Base-by-base conservation (phyloP, 2,113 vertebrate species). In the Eclectus roratus region DNA sequence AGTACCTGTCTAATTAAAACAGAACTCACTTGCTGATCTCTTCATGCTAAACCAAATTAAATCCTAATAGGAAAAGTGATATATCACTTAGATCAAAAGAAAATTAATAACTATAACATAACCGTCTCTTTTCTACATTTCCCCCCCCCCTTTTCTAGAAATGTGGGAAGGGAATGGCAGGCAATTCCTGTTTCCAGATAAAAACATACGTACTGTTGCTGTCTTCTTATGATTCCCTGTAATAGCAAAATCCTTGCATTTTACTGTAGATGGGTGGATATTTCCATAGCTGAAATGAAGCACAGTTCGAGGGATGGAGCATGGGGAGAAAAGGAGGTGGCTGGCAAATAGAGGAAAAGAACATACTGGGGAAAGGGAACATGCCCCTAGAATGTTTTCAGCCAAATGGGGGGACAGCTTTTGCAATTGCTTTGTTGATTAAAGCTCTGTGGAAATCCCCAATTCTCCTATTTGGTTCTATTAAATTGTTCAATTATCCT, bases 1-100 rank as follows among this genome's bases (percentile, higher is more conserved):
- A 96, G 92, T 96, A 97, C 92, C 94, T 97, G 96, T 96, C 94
- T 97, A 97, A 97, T 97, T 97, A 98, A 97, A 98, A 92, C 69
- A 95, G 90, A 96, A 97, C 78, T 96, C 85, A 85, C 86, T 98
- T 96, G 95, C 93, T 96, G 88, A 96, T 96, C 96, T 94, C 90
- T 91, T 97, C 91, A 69, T 94, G 82, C 76, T 97, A 93, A 93
- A 97, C 93, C 93, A 97, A 97, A 94, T 97, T 96, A 97, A 97
- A 93, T 95, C 70, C 82, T 97, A 97, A 96, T 97, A 94, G 88
- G 90, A 82, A 97, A 97, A 96, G 55, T 68, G 91, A 96, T 97
- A 85, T 96, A 96, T 96, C 96, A 96, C 92, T 97, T 97, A 96
- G 90, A 96, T 92, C 50, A 97, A 97, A 97, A 97, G 95, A 83